Conservation (phyloP, 1,140 invertebrate genomes). For the Zaprionus vittiger region DNA sequence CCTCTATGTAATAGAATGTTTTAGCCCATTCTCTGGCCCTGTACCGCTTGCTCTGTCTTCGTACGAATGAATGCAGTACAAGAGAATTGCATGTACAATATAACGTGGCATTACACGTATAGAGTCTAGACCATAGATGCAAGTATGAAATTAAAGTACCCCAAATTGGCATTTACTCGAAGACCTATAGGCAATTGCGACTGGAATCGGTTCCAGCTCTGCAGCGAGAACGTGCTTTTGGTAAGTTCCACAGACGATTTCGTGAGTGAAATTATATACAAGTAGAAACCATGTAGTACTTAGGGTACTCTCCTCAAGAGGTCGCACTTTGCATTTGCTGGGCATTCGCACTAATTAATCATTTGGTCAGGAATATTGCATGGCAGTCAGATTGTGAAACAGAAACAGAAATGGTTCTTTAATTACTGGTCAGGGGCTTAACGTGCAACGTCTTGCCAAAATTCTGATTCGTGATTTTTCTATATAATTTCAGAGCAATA, state of each 20-base stretch:
- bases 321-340: slow-evolving; percentile 22
- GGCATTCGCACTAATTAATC: slow-evolving; percentile 68
- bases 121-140: slow-evolving; percentile 33
- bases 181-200: slow-evolving; percentile 56
- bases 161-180: slow-evolving; percentile 64
- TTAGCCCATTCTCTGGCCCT: neutral
- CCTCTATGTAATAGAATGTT: neutral
- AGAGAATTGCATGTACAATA: slow-evolving; percentile 33
- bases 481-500: slow-evolving; percentile 62
- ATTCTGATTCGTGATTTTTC: slow-evolving; percentile 64
- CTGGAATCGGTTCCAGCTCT: slow-evolving; percentile 30
- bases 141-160: slow-evolving; percentile 72
- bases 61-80: slow-evolving; percentile 48
- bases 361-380: slow-evolving; percentile 71
- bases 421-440: slow-evolving; percentile 51
- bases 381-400: slow-evolving; percentile 62
- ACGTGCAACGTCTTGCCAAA: slow-evolving; percentile 2
- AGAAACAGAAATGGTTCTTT: slow-evolving; percentile 68
- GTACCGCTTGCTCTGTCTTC: neutral
- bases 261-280: slow-evolving; percentile 66
- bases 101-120: neutral
- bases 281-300: slow-evolving; percentile 7
- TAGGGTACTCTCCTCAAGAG: slow-evolving; percentile 1
- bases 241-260: slow-evolving; percentile 60
- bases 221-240: slow-evolving; percentile 61